Percentiles rank a stretch among this genome's conserved stretches.
These are phyloP conservation scores for Tetragnatha versicolor DNA, from an alignment of 1,140 invertebrate species.

Conservation along the genomic window DNA sequence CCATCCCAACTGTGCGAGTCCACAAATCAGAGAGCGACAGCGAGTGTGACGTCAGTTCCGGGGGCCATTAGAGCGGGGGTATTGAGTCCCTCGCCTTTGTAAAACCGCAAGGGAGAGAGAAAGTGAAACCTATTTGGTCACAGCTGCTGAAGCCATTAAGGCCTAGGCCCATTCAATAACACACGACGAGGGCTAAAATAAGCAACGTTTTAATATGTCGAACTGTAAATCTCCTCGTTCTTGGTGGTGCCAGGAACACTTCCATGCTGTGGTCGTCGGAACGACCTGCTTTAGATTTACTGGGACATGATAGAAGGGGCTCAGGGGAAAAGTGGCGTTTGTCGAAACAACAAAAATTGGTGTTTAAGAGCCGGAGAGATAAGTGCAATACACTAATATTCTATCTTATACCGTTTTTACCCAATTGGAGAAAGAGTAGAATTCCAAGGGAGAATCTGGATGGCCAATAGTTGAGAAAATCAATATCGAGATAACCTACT, in stretches of 20 bases:
- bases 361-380: too few species aligned
- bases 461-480: too few species aligned
- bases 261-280: conserved; percentile 30
- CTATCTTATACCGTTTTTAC: too few species aligned
- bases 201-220: conserved; percentile 54
- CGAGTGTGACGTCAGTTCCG: conserved; percentile 42
- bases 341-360: too few species aligned
- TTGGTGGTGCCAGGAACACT: conserved; percentile 12
- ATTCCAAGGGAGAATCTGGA: too few species aligned
- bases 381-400: too few species aligned
- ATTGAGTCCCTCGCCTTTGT: conserved; percentile 40
- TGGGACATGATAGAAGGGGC: conserved; percentile 43
- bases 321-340: too few species aligned
- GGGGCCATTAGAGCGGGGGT: conserved; percentile 44
- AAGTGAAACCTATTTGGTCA: conserved; percentile 54
- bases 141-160: conserved; percentile 51
- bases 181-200: conserved; percentile 52
- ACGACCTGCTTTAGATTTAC: conserved; percentile 46
- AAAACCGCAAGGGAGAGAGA: conserved; percentile 50
- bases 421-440: too few species aligned
- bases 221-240: conserved; percentile 52
- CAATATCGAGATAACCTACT: too few species aligned
- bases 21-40: conserved; percentile 43
- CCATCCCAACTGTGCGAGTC: conserved; percentile 34
- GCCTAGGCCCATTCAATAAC: conserved; percentile 52